Evolutionary conservation across 2,888 invertebrate genomes (phyloP), one percentile per base, ranked within the genome.

Genomic region (Plagiodera versicolora): DNA sequence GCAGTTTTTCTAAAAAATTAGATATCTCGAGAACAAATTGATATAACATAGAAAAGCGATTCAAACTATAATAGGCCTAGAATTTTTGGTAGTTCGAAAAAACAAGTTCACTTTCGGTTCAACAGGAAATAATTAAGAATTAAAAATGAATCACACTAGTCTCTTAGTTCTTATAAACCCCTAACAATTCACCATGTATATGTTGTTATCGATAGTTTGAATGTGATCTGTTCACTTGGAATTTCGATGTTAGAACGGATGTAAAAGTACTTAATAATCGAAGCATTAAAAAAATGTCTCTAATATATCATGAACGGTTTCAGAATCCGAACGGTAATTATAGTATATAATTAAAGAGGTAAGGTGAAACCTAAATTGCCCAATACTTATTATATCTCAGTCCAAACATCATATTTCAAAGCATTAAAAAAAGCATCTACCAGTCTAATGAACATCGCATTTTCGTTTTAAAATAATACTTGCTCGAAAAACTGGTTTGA

Each of bases 401-500:
- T 32, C 53, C 39, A 32, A 59, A 60, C 50, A 57, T 61, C 52
- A 60, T 67, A 67, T 66, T 66, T 67, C 67, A 67, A 63, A 51
- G 64, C 51, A 58, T 64, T 66, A 68, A 62, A 70, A 69, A 65
- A 65, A n/a, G n/a, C n/a, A n/a, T 65, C 60, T 61, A 65, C 67
- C n/a, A 63, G 61, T 67, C 65, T 69, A 69, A 69, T 70, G 65
- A 63, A 62, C 56, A 64, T 60, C 63, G 67, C 67, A 64, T 66
- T 67, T 67, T 61, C 56, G 61, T 67, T 67, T 64, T 62, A 67
- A 67, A 63, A 65, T 66, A 67, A 64, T 69, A 69, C 67, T 68
- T 63, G 67, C 68, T 64, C 64, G 58, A 56, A 57, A 66, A 70
- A 70, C 70, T 65, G 70, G 70, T 70, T 70, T 67, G 65, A 67